Evolutionary conservation across 64 coral and sea anemone genomes (phyloP).

Genomic region (Stylophora pistillata): DNA sequence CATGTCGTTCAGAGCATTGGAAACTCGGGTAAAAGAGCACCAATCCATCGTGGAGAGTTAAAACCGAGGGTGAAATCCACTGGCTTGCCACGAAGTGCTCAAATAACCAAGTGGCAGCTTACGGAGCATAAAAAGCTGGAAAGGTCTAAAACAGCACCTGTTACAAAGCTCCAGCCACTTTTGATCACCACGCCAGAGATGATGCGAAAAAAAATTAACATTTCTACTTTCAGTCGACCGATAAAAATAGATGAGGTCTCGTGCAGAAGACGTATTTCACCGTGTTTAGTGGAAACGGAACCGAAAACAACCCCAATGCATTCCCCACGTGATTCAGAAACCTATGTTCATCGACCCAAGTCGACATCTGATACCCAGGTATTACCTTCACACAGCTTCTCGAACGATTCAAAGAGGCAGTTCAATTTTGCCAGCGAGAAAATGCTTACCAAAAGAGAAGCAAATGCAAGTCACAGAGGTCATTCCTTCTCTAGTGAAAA

Average conservation of each 20-base stretch:
- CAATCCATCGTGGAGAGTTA: background rate
- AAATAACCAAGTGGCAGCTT: background rate
- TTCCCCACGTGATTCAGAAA: background rate
- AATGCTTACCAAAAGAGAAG: background rate
- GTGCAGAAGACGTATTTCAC: background rate
- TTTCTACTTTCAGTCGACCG: constrained; percentile 25
- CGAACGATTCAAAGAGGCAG: background rate
- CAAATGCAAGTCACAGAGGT: background rate
- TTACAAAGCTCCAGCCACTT: constrained; percentile 51
- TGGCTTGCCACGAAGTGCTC: background rate
- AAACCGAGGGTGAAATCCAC: background rate
- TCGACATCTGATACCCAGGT: background rate
- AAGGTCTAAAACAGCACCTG: constrained; percentile 74
- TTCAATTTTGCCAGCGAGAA: background rate
- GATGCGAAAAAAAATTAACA: constrained; percentile 38
- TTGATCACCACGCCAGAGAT: constrained; percentile 60
- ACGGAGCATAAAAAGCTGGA: constrained; percentile 62
- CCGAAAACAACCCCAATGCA: background rate
- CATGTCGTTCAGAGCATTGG: background rate
- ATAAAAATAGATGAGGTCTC: background rate
- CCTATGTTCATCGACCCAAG: background rate
- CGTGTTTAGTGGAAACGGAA: background rate
- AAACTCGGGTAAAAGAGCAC: background rate
- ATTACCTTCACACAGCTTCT: background rate
- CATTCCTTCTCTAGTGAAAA: background rate